Conservation (phyloP, 2,113 vertebrate genomes). For the Amblyopsis rosae region DNA sequence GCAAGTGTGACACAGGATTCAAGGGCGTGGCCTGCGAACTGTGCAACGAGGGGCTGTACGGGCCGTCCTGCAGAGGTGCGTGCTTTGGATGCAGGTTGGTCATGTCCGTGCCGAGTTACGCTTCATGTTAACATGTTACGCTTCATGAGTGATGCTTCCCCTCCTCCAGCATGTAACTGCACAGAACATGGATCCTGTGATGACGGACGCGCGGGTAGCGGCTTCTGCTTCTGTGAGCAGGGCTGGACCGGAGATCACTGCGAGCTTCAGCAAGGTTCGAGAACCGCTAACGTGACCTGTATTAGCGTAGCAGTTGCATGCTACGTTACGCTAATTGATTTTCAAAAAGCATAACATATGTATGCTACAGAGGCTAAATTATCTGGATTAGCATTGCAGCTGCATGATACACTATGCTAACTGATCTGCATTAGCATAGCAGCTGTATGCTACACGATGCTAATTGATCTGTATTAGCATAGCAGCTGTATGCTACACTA, state of each 20-base stretch:
- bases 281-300: too few species aligned
- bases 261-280: constrained; percentile 78
- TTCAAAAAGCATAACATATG: too few species aligned
- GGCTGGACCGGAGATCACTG: constrained; percentile 88
- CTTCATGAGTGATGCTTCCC: not conserved
- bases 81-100: not conserved
- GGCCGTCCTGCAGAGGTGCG: constrained; percentile 82
- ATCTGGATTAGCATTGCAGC: too few species aligned
- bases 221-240: constrained; percentile 84
- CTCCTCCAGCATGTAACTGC: constrained; percentile 84
- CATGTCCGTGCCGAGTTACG: not conserved
- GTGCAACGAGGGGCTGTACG: constrained; percentile 80
- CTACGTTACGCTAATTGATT: too few species aligned
- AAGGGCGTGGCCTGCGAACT: constrained; percentile 84
- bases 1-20: constrained; percentile 81
- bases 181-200: constrained; percentile 84
- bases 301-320: too few species aligned
- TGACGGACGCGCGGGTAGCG: constrained; percentile 78
- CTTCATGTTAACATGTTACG: not conserved
- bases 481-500: too few species aligned
- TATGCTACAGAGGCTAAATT: too few species aligned
- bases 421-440: too few species aligned
- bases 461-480: rapidly evolving
- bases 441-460: too few species aligned
- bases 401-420: too few species aligned